Conservation (phyloP, 2,113 vertebrate genomes). For the Ailuropoda melanoleuca region DNA sequence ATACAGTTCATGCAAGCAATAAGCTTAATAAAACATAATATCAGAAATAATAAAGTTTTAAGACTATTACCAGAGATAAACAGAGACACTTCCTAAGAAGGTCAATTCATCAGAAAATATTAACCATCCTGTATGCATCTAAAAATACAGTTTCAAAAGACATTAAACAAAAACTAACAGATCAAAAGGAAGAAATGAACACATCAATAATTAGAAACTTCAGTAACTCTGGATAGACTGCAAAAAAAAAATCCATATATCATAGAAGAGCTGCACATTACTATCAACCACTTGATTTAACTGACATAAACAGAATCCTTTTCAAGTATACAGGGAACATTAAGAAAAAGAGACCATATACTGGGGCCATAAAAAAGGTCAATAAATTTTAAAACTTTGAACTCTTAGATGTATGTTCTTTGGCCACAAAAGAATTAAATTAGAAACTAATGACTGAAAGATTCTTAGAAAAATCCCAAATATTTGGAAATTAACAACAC, state of each 20-base stretch:
- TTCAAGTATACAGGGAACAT: background rate
- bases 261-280: background rate
- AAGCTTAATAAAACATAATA: background rate
- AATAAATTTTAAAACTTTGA: background rate
- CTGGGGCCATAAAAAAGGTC: background rate
- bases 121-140: background rate
- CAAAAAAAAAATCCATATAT: background rate
- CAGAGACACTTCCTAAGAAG: background rate
- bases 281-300: background rate
- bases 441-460: background rate
- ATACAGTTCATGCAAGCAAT: background rate
- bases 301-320: background rate
- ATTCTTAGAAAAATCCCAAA: background rate
- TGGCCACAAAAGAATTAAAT: background rate
- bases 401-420: background rate
- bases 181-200: background rate
- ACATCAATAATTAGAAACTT: background rate
- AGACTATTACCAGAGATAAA: background rate
- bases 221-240: background rate
- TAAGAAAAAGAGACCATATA: background rate
- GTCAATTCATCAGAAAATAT: background rate
- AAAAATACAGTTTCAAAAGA: constrained; percentile 15
- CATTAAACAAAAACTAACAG: background rate
- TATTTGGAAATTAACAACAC: background rate
- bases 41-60: background rate